These are phyloP conservation scores for Pollicipes pollicipes DNA, from an alignment of 1,140 invertebrate species.

Conservation along the genomic window DNA sequence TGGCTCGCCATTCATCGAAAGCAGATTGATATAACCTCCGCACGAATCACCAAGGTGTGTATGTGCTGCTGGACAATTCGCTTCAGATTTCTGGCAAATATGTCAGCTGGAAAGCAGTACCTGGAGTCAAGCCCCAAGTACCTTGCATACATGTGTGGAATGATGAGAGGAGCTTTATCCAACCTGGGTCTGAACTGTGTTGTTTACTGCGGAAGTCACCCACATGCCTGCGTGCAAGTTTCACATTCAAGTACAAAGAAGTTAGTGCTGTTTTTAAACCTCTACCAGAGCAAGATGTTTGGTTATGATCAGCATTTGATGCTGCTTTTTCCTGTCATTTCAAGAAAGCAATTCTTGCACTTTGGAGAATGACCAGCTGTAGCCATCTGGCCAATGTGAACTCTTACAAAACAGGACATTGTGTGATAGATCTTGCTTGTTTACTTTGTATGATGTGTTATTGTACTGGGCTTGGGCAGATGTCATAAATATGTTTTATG, in stretches of 20 bases:
- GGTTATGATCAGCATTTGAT: too few relatives aligned
- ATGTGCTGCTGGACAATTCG: slow-evolving; percentile 93
- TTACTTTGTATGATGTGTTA: too few relatives aligned
- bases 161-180: slow-evolving; percentile 80
- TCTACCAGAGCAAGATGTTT: too few relatives aligned
- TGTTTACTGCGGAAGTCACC: slow-evolving; percentile 84
- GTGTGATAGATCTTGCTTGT: too few relatives aligned
- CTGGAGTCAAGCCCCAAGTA: slow-evolving; percentile 75
- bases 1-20: slow-evolving; percentile 94
- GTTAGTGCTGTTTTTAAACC: too few relatives aligned
- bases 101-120: slow-evolving; percentile 78
- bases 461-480: too few relatives aligned
- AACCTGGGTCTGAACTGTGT: slow-evolving; percentile 85
- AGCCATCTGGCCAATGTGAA: too few relatives aligned
- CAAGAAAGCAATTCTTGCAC: too few relatives aligned
- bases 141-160: slow-evolving; percentile 86
- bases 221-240: slow-evolving; percentile 87
- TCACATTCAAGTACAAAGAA: slow-evolving; percentile 45
- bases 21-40: slow-evolving; percentile 94
- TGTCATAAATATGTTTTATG: too few relatives aligned
- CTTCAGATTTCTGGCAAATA: slow-evolving; percentile 72
- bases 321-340: too few relatives aligned
- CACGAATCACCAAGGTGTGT: slow-evolving; percentile 96
- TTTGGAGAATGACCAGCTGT: too few relatives aligned
- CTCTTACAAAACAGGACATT: too few relatives aligned